phyloP scores from a whole-genome alignment of 2,888 invertebrate genomes.

The Creontiades dilutus region DNA sequence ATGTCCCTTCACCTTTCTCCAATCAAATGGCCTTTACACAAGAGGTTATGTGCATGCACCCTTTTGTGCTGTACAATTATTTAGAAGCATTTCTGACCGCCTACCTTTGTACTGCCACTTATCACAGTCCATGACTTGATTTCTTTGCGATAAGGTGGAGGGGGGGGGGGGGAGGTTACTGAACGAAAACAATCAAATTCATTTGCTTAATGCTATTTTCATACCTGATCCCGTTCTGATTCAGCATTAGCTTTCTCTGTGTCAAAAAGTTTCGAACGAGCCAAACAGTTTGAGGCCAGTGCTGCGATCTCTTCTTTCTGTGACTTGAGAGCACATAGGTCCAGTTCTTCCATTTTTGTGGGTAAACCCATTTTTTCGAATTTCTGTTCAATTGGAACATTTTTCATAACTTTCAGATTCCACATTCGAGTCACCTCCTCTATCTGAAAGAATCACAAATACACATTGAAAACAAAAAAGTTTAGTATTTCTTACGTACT shows the following conservation, averaged over 20 bases:
- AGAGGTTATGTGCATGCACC: too few species aligned
- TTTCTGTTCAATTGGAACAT: constrained; percentile 33
- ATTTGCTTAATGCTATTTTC: not conserved
- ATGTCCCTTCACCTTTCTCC: too few species aligned
- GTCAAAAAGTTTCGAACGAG: not conserved
- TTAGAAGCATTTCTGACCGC: too few species aligned
- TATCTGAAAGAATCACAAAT: not conserved
- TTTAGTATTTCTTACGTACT: too few species aligned
- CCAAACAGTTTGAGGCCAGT: not conserved
- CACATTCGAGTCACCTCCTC: constrained; percentile 41
- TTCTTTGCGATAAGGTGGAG: too few species aligned
- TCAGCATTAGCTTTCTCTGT: not conserved
- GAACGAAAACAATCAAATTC: too few species aligned
- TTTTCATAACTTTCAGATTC: constrained; percentile 38
- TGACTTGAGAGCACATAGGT: not conserved
- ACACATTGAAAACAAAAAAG: too few species aligned
- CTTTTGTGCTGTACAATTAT: too few species aligned
- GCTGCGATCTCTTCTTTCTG: not conserved
- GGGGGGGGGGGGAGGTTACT: too few species aligned
- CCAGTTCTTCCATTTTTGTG: constrained; percentile 20
- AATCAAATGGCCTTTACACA: too few species aligned
- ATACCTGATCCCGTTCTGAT: not conserved
- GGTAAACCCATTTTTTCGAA: constrained; percentile 39
- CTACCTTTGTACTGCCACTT: too few species aligned
- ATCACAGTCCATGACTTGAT: too few species aligned